These are phyloP conservation scores for Merodon equestris DNA, from an alignment of 2,888 invertebrate species.

Conservation along the genomic window DNA sequence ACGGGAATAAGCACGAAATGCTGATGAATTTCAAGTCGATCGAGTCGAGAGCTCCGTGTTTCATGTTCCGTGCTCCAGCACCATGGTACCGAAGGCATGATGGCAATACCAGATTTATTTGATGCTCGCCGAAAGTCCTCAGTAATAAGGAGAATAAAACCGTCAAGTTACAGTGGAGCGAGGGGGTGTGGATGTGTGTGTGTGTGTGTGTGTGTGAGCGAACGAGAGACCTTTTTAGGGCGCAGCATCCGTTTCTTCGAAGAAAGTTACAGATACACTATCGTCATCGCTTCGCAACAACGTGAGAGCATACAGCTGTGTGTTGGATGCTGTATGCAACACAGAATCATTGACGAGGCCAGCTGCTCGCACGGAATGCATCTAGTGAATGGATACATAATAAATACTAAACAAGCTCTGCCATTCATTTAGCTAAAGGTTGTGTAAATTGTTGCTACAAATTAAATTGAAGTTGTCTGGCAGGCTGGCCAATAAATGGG, in stretches of 20 bases:
- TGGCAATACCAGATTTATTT: conserved; percentile 31
- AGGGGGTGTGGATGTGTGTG: neutral
- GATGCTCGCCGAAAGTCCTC: conserved; percentile 32
- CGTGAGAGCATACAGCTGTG: neutral
- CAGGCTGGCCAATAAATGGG: neutral
- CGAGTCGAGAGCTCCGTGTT: conserved; percentile 1
- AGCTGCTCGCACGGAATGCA: conserved; percentile 21
- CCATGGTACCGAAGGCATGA: conserved; percentile 4
- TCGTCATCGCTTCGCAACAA: neutral
- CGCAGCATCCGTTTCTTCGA: conserved; percentile 11
- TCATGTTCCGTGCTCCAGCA: neutral
- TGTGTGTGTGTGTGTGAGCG: conserved; percentile 12
- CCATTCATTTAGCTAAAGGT: conserved; percentile 38
- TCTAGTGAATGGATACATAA: conserved; percentile 31
- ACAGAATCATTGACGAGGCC: neutral
- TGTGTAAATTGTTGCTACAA: conserved; percentile 41
- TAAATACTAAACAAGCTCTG: conserved; percentile 31
- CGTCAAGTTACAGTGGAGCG: neutral
- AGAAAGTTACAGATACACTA: conserved; percentile 1
- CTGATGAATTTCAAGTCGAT: conserved; percentile 36
- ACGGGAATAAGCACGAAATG: conserved; percentile 52
- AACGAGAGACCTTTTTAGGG: conserved; percentile 28
- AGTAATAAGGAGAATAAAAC: conserved; percentile 9
- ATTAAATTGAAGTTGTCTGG: conserved; percentile 33
- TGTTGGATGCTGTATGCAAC: neutral